These are phyloP conservation scores for Cololabis saira DNA, from an alignment of 2,113 vertebrate genomes.

Conservation along the genomic window DNA sequence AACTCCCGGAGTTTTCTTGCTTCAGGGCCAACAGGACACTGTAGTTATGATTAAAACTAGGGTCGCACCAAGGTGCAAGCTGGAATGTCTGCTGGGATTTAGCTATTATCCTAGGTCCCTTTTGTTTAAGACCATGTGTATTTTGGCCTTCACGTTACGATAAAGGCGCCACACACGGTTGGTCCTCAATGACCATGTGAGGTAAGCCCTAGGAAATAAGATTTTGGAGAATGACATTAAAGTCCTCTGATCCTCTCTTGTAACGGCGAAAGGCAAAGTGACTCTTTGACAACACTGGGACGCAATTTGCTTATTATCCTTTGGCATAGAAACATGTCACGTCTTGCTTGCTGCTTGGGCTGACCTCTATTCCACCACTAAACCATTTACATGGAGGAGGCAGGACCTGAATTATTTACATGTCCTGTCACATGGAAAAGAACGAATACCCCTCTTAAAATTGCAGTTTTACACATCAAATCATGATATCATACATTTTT, in stretches of 20 bases:
- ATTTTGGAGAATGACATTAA: constrained; percentile 67
- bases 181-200: constrained; percentile 34
- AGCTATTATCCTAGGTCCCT: no score
- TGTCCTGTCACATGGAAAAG: constrained; percentile 54
- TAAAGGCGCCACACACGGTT: neutral
- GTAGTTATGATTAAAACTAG: no score
- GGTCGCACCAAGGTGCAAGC: no score
- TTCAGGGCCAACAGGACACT: no score
- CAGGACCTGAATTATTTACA: constrained; percentile 60
- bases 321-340: constrained; percentile 71
- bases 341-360: constrained; percentile 47
- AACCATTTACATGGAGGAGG: constrained; percentile 60
- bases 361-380: constrained; percentile 70
- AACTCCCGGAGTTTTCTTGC: no score
- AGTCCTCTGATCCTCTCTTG: constrained; percentile 64
- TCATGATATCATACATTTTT: no score
- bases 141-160: neutral
- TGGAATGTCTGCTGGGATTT: no score
- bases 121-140: neutral
- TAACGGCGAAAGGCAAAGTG: constrained; percentile 61
- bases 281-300: constrained; percentile 54
- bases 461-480: no score
- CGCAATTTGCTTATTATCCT: constrained; percentile 73
- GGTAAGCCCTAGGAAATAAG: constrained; percentile 68
- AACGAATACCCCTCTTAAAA: constrained; percentile 4